Base-by-base conservation (phyloP, 2,113 vertebrate species). In the Lepisosteus osseus region DNA sequence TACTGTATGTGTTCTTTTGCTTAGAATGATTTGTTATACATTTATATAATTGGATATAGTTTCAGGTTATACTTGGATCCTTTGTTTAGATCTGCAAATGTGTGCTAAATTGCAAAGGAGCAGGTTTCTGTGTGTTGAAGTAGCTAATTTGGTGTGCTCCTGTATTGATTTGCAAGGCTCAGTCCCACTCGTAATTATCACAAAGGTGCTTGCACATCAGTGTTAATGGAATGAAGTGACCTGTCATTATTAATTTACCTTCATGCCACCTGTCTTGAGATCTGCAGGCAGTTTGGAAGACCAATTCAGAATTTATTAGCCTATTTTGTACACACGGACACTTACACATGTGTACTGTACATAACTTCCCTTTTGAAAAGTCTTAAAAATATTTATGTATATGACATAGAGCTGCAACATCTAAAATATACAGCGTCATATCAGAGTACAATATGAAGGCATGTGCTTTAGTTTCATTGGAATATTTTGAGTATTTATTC, bases 181-280 rank as follows among this genome's bases (percentile, higher is more conserved):
- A 8, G 7, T 69, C 43, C 68, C 55, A 42, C 55, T 14, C n/a
- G 17, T 69, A 56, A 69, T 69, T 42, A 69, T 61, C 54, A 69
- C 6, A 44, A 14, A 43, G 54, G 17, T 54, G 11, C 55, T 57
- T 59, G 8, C 54, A 69, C 29, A 41, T 61, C 54, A 55, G 55
- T 61, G 56, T 69, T 59, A 69, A 69, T 61, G 40, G 56, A 69
- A 69, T 69, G 40, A 61, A 57, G 68, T 69, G 56, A 69, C 56
- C 54, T 59, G 67, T 56, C 67, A 43, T 56, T 68, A 68, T 68
- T 68, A 56, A 54, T 56, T 54, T 68, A 51, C 54, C 67, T 51
- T 68, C n/a, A 45, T 47, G 17, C 54, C 11, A 8, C 15, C 51
- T 29, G 40, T 45, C 43, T 69, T 14, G 17, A 14, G 17, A 61